These are phyloP conservation scores for Clarias macrocephalus DNA, from an alignment of 2,113 vertebrate species.

Conservation along the genomic window DNA sequence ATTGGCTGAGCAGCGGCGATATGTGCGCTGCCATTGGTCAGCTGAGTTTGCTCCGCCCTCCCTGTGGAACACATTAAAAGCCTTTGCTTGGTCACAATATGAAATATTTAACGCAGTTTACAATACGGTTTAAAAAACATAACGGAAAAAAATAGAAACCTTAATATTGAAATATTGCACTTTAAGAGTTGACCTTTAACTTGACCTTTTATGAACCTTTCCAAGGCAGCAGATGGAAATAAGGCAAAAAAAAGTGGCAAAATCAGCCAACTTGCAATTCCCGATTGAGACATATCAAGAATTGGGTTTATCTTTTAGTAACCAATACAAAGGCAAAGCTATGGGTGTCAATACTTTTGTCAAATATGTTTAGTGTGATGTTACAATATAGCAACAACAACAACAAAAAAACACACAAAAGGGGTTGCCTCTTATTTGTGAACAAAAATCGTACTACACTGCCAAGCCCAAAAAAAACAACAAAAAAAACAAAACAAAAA, in stretches of 20 bases:
- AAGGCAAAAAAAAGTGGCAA: not conserved
- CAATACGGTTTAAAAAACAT: not conserved
- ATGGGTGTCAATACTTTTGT: not conserved
- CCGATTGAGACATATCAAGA: not conserved
- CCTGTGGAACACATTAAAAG: conserved; percentile 57
- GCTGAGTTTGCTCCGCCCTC: conserved; percentile 69
- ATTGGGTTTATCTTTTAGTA: not conserved
- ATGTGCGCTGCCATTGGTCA: conserved; percentile 81
- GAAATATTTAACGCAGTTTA: too few relatives aligned
- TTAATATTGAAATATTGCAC: not conserved
- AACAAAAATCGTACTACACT: not conserved
- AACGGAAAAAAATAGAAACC: not conserved
- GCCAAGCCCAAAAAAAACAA: too few relatives aligned
- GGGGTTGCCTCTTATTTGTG: not conserved
- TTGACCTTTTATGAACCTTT: not conserved
- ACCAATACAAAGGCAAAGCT: not conserved
- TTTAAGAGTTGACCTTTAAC: not conserved
- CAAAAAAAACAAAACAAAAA: too few relatives aligned
- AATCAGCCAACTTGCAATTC: not conserved
- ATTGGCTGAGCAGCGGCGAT: conserved; percentile 80
- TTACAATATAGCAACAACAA: not conserved
- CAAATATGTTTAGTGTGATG: not conserved
- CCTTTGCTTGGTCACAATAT: conserved; percentile 47
- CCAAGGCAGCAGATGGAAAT: not conserved
- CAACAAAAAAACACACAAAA: not conserved